Conservation (phyloP, 2,797 vertebrate species). For the Tarsius wallacei region DNA sequence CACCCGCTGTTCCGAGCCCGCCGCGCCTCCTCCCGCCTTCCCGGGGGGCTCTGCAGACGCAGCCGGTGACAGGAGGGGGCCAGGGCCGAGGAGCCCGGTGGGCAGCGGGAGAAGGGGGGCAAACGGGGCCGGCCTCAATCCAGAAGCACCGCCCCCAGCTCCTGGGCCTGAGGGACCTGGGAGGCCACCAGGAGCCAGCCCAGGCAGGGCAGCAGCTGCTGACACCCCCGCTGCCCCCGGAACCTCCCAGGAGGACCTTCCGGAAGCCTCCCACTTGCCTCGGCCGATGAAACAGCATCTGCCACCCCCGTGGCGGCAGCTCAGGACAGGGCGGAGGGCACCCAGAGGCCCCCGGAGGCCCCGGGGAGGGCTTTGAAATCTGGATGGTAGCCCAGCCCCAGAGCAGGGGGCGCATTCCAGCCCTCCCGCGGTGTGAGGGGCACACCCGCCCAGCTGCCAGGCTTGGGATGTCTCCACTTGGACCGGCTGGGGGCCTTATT, state of each 20-base stretch:
- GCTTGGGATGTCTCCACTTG: background rate
- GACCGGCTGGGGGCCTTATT: constrained; percentile 40
- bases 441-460: constrained; percentile 64
- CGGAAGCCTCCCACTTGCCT: constrained; percentile 79
- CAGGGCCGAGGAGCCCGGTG: constrained; percentile 67
- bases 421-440: constrained; percentile 51
- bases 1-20: constrained; percentile 85
- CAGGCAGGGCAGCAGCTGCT: constrained; percentile 70
- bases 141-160: background rate
- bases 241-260: constrained; percentile 80
- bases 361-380: constrained; percentile 72
- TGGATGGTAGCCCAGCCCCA: constrained; percentile 49
- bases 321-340: constrained; percentile 77
- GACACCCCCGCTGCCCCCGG: constrained; percentile 60
- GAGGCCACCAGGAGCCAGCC: constrained; percentile 43
- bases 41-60: constrained; percentile 73
- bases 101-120: constrained; percentile 10
- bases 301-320: constrained; percentile 48
- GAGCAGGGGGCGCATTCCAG: constrained; percentile 24
- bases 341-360: constrained; percentile 22
- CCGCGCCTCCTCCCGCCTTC: constrained; percentile 82
- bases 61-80: constrained; percentile 77
- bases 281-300: constrained; percentile 77
- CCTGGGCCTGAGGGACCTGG: constrained; percentile 11
- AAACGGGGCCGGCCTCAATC: background rate